Conservation (phyloP, 2,797 vertebrate genomes). For the Smutsia temminckii region DNA sequence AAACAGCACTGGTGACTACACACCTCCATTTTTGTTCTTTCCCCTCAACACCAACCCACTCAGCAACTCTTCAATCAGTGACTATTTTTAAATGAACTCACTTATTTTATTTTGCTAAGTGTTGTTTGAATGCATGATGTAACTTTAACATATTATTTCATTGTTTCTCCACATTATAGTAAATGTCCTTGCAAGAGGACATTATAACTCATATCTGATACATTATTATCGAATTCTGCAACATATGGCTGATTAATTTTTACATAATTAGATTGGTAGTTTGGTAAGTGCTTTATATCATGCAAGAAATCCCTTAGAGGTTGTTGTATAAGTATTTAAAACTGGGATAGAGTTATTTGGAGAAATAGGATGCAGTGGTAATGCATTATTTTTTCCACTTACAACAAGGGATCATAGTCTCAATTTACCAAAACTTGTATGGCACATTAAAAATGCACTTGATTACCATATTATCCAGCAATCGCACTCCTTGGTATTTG, state of each 20-base stretch:
- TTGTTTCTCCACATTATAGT: not conserved
- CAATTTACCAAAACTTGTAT: not conserved
- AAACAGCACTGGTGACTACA: not conserved
- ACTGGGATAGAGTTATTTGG: not conserved
- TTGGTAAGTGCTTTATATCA: slow-evolving; percentile 15
- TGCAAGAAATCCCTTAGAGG: not conserved
- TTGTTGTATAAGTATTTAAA: not conserved
- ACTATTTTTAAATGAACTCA: not conserved
- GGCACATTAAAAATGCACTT: not conserved
- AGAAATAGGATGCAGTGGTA: not conserved
- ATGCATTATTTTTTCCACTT: not conserved
- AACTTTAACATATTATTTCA: not conserved
- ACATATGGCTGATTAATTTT: not conserved
- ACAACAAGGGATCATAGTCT: not conserved
- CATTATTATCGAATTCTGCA: not conserved
- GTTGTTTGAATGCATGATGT: not conserved
- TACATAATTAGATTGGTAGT: not conserved
- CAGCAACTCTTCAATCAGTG: not conserved
- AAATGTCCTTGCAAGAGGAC: not conserved
- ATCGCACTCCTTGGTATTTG: not conserved
- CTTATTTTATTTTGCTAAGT: not conserved
- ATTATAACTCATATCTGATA: not conserved
- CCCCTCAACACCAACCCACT: not conserved
- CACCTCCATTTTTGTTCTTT: not conserved
- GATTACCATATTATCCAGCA: not conserved